phyloP scores from a whole-genome alignment of 1,140 invertebrate species.

The Stegodyphus mimosarum region DNA sequence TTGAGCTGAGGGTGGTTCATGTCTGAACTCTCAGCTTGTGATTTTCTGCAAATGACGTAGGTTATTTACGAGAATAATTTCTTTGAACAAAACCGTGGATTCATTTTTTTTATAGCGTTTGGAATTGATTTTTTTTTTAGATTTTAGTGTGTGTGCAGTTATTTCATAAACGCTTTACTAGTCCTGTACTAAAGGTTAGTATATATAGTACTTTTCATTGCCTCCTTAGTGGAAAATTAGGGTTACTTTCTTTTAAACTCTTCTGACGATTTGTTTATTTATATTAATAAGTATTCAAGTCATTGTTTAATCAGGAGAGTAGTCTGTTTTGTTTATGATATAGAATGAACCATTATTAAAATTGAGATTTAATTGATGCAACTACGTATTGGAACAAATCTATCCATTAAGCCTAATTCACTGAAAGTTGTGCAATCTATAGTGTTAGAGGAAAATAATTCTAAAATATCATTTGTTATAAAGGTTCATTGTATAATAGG shows the following conservation, averaged over 20 bases:
- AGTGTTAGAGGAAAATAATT: too few species aligned
- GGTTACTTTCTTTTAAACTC: not conserved
- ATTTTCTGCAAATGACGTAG: conserved; percentile 59
- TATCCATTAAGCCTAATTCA: too few species aligned
- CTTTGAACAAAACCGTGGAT: conserved; percentile 29
- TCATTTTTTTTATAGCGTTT: conserved; percentile 27
- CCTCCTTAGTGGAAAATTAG: conserved; percentile 30
- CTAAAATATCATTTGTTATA: too few species aligned
- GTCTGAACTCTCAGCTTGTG: conserved; percentile 54
- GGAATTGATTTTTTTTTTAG: conserved; percentile 11
- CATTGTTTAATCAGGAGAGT: too few species aligned
- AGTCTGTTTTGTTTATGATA: too few species aligned
- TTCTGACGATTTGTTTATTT: too few species aligned
- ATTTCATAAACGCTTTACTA: conserved; percentile 39
- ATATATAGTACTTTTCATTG: conserved; percentile 10
- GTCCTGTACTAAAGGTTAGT: conserved; percentile 54
- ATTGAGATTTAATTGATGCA: too few species aligned
- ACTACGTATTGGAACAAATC: too few species aligned
- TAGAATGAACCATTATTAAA: too few species aligned
- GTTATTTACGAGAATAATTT: conserved; percentile 52
- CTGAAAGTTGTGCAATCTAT: too few species aligned
- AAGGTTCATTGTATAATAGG: too few species aligned
- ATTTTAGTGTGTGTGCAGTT: conserved; percentile 29
- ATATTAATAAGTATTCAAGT: too few species aligned
- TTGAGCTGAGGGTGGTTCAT: conserved; percentile 60